Conservation (phyloP, 1,140 invertebrate species). For the Meloidogyne hapla region DNA sequence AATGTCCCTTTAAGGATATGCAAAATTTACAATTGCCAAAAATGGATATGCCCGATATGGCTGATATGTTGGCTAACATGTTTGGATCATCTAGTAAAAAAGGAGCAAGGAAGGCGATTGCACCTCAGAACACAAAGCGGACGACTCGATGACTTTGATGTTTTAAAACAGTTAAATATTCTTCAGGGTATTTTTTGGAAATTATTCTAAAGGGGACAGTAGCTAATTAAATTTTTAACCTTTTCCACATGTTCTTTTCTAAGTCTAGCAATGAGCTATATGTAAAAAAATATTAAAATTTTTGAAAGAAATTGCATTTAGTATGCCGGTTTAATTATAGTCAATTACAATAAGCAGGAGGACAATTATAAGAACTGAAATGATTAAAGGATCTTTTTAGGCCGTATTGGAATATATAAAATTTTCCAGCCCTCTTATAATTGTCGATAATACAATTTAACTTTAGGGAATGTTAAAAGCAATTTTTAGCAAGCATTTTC, state of each 20-base stretch:
- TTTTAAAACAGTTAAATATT: background rate
- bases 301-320: background rate
- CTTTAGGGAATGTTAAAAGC: background rate
- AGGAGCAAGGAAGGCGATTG: conserved; percentile 3
- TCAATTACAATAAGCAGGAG: background rate
- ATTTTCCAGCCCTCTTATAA: background rate
- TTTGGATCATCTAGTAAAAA: conserved; percentile 17
- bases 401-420: too few species aligned
- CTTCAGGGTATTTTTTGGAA: background rate
- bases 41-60: conserved; percentile 50
- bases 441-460: background rate
- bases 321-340: background rate
- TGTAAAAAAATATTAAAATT: background rate
- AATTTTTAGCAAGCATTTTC: background rate
- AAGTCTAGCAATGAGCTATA: too few species aligned
- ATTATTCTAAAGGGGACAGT: background rate
- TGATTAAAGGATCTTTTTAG: too few species aligned
- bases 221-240: too few species aligned
- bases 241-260: too few species aligned
- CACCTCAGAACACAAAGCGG: background rate
- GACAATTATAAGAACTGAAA: background rate
- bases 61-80: conserved; percentile 46
- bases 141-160: background rate
- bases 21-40: conserved; percentile 52
- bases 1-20: conserved; percentile 39